Evolutionary conservation across 2,113 vertebrate species (phyloP), one percentile per base, ranked within the genome.

Genomic region (Conger conger): DNA sequence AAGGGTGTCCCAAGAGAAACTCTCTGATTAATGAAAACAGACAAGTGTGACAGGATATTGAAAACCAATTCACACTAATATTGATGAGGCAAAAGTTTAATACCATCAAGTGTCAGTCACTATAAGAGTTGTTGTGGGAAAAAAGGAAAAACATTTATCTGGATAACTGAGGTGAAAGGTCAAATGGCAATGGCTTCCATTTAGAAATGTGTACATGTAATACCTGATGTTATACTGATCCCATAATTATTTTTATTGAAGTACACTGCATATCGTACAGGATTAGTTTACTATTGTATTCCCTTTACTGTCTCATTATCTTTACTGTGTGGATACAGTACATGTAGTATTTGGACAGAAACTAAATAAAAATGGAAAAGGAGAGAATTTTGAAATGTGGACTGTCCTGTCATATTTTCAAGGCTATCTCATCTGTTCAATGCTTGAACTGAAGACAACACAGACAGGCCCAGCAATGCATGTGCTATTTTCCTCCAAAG

Each of bases 21-120:
- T 63, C 68, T 33, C 9, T 33, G 68, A 73, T 6, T 33, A 73
- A 73, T 73, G 27, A 27, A 33, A 73, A 30, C 68, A 73, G n/a
- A 33, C 68, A 33, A 73, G 68, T 33, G 68, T n/a, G 68, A 73
- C 68, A 73, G 68, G 68, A 2, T 73, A 73, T 73, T 73, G 68
- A 73, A 73, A 30, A 73, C 68, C n/a, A n/a, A 73, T 73, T 73
- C 2, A n/a, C 68, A 73, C 30, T 73, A n/a, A 33, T 3, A 73
- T 73, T 13, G 68, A 73, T 73, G 68, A 73, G 68, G 20, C 68
- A 73, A 73, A n/a, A 73, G 68, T 73, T 73, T 73, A 73, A 73
- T 73, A 13, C 68, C 68, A 13, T 33, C 68, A 33, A 73, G 68
- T 73, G 68, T 73, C 68, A 73, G 27, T 33, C n/a, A 73, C 30